Evolutionary conservation across 2,888 invertebrate species (phyloP).

Genomic region (Ophion ellenae): DNA sequence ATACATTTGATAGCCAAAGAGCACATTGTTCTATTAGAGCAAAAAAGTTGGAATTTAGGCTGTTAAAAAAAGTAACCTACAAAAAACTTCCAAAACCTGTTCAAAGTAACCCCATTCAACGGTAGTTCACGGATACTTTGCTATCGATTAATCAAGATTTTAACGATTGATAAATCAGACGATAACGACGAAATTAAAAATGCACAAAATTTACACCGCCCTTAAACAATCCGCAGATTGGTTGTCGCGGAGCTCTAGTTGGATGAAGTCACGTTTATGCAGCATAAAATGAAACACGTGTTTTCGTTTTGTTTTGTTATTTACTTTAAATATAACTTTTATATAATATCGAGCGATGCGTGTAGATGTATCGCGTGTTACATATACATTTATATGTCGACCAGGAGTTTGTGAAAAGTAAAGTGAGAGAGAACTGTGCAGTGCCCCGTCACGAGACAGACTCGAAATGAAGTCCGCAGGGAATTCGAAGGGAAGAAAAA

Average conservation of each 20-base stretch:
- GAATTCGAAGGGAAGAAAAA: constrained; percentile 36
- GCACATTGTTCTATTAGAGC: too few species aligned
- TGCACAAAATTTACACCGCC: background rate
- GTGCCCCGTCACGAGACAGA: background rate
- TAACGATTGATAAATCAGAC: constrained; percentile 2
- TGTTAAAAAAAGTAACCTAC: too few species aligned
- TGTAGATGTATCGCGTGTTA: too few species aligned
- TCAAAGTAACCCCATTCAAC: too few species aligned
- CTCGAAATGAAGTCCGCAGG: constrained; percentile 46
- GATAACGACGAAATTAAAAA: background rate
- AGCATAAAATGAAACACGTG: too few species aligned
- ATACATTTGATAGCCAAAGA: too few species aligned
- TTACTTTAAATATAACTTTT: background rate
- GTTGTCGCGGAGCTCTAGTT: too few species aligned
- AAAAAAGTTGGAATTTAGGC: too few species aligned
- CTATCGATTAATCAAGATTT: background rate
- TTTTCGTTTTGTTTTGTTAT: background rate
- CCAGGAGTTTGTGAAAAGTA: background rate
- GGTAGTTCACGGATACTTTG: too few species aligned
- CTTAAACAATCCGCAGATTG: background rate
- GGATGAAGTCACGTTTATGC: too few species aligned
- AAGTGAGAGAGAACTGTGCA: background rate
- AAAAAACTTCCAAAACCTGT: too few species aligned
- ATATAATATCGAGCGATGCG: background rate
- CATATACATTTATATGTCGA: background rate